Percentiles rank a stretch among this genome's conserved stretches.
Evolutionary conservation across 2,113 vertebrate genomes (phyloP).

Genomic region (Archilochus colubris): DNA sequence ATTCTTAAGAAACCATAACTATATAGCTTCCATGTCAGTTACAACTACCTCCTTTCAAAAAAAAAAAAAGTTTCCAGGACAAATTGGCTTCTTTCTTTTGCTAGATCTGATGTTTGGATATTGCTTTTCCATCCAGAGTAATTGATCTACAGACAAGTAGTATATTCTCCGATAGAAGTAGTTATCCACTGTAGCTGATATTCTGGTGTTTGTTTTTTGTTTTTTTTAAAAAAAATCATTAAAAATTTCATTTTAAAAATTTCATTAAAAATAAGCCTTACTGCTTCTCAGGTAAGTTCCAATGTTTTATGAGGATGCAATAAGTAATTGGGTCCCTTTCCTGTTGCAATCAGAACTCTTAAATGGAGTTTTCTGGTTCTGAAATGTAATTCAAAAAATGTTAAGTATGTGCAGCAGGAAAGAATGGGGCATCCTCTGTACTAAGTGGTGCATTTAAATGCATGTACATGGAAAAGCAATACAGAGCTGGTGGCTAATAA

Average conservation of each 20-base stretch:
- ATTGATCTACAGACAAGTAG: background rate
- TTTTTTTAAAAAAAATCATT: background rate
- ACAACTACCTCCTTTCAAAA: background rate
- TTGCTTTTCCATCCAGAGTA: background rate
- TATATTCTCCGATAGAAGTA: background rate
- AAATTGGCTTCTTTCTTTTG: background rate
- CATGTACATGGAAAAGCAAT: constrained; percentile 40
- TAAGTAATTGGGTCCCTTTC: background rate
- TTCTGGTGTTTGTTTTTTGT: background rate
- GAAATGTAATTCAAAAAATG: background rate
- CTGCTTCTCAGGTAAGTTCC: background rate
- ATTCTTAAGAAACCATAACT: background rate
- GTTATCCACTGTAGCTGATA: background rate
- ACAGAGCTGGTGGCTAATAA: constrained; percentile 74
- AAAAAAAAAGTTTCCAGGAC: background rate
- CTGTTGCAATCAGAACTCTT: background rate
- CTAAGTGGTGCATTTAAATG: constrained; percentile 43
- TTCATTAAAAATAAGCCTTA: background rate
- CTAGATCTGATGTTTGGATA: background rate
- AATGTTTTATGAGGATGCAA: background rate
- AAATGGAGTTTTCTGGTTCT: background rate
- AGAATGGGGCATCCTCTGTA: background rate
- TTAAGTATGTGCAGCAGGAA: background rate
- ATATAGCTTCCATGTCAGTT: background rate
- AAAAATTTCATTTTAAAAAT: no score